Evolutionary conservation across 2,113 vertebrate genomes (phyloP).

Genomic region (Felis chaus): DNA sequence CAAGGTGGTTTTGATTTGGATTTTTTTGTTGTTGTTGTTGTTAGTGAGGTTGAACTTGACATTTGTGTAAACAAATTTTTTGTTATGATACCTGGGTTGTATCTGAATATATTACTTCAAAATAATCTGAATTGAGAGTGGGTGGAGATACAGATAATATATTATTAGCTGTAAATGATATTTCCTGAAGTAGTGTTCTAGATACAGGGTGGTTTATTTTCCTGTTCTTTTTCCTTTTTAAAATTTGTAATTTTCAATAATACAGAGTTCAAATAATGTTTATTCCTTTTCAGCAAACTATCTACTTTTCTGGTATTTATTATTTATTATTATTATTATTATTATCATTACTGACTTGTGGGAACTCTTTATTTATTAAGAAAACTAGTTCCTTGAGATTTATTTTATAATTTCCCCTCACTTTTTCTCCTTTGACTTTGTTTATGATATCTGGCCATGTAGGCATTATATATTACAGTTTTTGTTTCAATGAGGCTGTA

Average conservation of each 20-base stretch:
- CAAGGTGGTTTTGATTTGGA: background rate
- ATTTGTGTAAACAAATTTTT: background rate
- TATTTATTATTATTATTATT: background rate
- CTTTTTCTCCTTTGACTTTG: slow-evolving; percentile 2
- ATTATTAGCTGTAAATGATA: background rate
- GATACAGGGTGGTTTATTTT: background rate
- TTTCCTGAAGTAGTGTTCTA: background rate
- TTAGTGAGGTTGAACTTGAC: background rate
- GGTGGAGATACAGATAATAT: background rate
- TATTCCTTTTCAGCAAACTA: background rate
- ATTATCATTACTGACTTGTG: background rate
- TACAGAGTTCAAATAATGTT: background rate
- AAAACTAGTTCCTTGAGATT: slow-evolving; percentile 3
- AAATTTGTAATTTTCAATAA: background rate
- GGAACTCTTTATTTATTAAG: slow-evolving; percentile 28
- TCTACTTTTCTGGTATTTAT: background rate
- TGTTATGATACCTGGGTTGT: background rate
- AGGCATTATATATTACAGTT: background rate
- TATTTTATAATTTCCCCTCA: background rate
- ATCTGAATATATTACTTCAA: background rate
- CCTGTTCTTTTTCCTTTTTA: background rate
- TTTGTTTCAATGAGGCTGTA: slow-evolving; percentile 24
- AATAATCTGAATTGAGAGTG: background rate
- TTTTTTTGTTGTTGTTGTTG: background rate
- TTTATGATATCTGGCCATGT: background rate